phyloP scores from a whole-genome alignment of 2,113 vertebrate species.

The Girardinichthys multiradiatus region DNA sequence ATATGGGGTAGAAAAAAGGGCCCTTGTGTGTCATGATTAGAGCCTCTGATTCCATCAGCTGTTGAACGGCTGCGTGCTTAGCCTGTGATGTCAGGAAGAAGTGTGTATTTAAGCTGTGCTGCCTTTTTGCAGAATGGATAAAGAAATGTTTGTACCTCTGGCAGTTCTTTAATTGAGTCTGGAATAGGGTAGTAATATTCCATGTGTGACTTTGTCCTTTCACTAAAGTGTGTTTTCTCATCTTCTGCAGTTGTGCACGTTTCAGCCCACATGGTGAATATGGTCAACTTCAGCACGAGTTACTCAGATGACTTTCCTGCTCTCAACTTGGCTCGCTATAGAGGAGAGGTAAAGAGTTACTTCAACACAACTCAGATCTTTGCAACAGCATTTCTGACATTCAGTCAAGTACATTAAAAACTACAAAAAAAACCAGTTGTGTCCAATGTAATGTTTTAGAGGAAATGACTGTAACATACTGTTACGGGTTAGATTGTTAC shows the following conservation, averaged over 20 bases:
- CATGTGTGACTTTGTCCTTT: not conserved
- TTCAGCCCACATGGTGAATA: constrained; percentile 91
- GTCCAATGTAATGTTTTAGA: too few species aligned
- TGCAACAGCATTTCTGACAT: not conserved
- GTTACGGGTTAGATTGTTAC: too few species aligned
- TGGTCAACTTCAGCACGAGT: constrained; percentile 88
- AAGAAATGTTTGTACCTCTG: constrained; percentile 47
- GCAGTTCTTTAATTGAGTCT: constrained; percentile 30
- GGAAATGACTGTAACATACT: too few species aligned
- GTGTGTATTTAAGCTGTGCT: constrained; percentile 55
- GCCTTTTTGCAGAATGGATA: constrained; percentile 65
- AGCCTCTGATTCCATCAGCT: constrained; percentile 73
- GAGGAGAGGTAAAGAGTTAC: constrained; percentile 84
- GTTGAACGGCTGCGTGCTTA: constrained; percentile 60
- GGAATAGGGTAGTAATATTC: not conserved
- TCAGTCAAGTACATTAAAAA: not conserved
- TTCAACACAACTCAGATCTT: not conserved
- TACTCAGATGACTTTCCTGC: constrained; percentile 88
- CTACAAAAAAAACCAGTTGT: too few species aligned
- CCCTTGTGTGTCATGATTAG: constrained; percentile 71
- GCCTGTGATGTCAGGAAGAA: constrained; percentile 64
- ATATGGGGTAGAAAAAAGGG: constrained; percentile 50
- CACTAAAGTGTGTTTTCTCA: constrained; percentile 13
- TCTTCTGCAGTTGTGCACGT: constrained; percentile 88
- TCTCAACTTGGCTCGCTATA: constrained; percentile 90